These are phyloP conservation scores for Aphrophora alni DNA, from an alignment of 2,888 invertebrate genomes.

Conservation along the genomic window DNA sequence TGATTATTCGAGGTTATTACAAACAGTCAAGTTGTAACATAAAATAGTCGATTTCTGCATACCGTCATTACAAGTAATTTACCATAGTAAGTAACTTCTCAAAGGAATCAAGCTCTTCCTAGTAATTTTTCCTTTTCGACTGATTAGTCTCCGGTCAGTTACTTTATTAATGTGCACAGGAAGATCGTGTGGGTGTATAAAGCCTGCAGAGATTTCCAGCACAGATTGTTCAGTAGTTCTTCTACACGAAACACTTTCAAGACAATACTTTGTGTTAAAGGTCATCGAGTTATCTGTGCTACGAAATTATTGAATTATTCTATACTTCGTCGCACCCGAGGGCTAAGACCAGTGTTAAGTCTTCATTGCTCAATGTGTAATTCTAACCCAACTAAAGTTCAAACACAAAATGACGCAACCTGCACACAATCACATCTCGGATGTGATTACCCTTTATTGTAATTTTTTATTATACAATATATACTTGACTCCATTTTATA, in stretches of 20 bases:
- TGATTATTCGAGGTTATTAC: no score
- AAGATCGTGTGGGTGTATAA: not conserved
- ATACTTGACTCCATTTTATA: not conserved
- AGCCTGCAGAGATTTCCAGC: not conserved
- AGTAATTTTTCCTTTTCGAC: no score
- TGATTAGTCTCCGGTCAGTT: not conserved
- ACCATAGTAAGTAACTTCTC: no score
- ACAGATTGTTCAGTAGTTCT: not conserved
- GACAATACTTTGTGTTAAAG: not conserved
- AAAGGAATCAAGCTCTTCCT: no score
- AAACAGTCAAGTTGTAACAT: no score
- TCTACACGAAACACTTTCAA: not conserved
- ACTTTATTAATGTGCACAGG: not conserved
- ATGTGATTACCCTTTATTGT: not conserved
- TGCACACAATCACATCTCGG: not conserved
- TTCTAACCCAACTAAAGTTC: not conserved
- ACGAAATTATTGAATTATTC: slow-evolving; percentile 4
- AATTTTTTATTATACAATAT: not conserved
- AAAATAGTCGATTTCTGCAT: no score
- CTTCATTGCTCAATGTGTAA: not conserved
- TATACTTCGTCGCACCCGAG: no score
- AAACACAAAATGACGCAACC: not conserved
- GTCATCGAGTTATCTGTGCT: not conserved
- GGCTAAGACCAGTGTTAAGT: not conserved
- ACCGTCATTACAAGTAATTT: no score